Conservation (phyloP, 1,140 invertebrate genomes). For the Zaprionus lachaisei region DNA sequence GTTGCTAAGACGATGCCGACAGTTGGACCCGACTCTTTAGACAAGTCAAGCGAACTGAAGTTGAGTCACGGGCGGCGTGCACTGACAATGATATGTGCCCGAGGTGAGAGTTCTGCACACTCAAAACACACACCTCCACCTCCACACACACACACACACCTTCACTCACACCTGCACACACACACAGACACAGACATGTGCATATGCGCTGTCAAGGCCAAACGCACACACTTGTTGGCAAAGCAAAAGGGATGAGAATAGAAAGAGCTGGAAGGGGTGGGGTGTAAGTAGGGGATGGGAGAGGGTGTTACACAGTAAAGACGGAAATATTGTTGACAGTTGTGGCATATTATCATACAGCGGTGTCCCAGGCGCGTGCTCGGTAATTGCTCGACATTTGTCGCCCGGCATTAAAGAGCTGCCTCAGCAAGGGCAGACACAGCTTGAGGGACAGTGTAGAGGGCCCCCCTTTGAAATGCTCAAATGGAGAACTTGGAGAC, state of each 20-base stretch:
- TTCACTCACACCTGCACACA: conserved; percentile 9
- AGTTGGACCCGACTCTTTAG: conserved; percentile 75
- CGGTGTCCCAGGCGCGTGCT: conserved; percentile 41
- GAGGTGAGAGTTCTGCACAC: conserved; percentile 36
- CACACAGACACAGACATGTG: conserved; percentile 12
- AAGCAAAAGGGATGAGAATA: background rate
- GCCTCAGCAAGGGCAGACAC: conserved; percentile 9
- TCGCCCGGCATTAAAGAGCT: conserved; percentile 48
- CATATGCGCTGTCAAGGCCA: conserved; percentile 48
- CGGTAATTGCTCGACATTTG: conserved; percentile 48
- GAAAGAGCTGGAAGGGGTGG: no score
- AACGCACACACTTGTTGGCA: conserved; percentile 30
- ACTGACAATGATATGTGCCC: conserved; percentile 78
- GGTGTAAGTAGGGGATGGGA: no score
- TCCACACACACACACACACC: conserved; percentile 17
- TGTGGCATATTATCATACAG: conserved; percentile 78
- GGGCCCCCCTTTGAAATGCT: background rate
- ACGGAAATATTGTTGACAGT: conserved; percentile 79
- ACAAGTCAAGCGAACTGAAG: conserved; percentile 73
- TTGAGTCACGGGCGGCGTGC: conserved; percentile 52
- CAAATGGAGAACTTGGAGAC: background rate
- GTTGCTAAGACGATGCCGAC: conserved; percentile 73
- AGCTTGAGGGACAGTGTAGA: background rate
- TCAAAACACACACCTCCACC: conserved; percentile 13
- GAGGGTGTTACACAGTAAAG: background rate